These are phyloP conservation scores for Latrodectus hesperus DNA, from an alignment of 2,888 invertebrate species.

Conservation along the genomic window DNA sequence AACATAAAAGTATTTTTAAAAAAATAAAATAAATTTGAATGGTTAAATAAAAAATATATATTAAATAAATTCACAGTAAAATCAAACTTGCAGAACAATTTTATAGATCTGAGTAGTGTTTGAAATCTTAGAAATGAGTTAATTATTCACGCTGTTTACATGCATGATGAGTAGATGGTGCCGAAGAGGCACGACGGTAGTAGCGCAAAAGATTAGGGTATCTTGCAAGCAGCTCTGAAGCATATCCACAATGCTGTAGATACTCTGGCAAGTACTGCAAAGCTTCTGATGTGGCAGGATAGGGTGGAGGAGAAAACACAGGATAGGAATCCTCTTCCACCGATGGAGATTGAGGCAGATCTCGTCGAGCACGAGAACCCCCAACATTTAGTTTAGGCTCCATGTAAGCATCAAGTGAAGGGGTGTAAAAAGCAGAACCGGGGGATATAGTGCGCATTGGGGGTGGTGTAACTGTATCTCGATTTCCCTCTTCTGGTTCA, in stretches of 20 bases:
- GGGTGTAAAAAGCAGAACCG: slow-evolving; percentile 71
- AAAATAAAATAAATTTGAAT: too few relatives aligned
- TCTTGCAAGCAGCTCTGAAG: slow-evolving; percentile 57
- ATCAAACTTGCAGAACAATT: not conserved
- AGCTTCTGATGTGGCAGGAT: slow-evolving; percentile 75
- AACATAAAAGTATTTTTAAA: too few relatives aligned
- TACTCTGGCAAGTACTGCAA: slow-evolving; percentile 69
- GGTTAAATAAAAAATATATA: too few relatives aligned
- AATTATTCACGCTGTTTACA: slow-evolving; percentile 80
- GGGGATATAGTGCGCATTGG: slow-evolving; percentile 76
- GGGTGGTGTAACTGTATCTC: slow-evolving; percentile 59
- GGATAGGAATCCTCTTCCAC: slow-evolving; percentile 85
- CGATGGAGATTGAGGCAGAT: slow-evolving; percentile 76
- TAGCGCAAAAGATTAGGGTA: slow-evolving; percentile 53
- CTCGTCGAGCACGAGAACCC: slow-evolving; percentile 76
- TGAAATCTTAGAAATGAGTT: not conserved
- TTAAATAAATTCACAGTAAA: too few relatives aligned
- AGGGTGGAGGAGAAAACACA: slow-evolving; percentile 88
- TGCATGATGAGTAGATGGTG: slow-evolving; percentile 88
- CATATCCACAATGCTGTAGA: slow-evolving; percentile 60
- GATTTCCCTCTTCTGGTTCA: slow-evolving; percentile 55
- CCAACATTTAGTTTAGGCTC: slow-evolving; percentile 68
- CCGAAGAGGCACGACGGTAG: slow-evolving; percentile 81
- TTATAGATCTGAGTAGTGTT: slow-evolving; percentile 33
- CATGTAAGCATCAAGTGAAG: slow-evolving; percentile 68